Evolutionary conservation across 2,888 invertebrate genomes (phyloP).

Genomic region (Anagyrus pseudococci): DNA sequence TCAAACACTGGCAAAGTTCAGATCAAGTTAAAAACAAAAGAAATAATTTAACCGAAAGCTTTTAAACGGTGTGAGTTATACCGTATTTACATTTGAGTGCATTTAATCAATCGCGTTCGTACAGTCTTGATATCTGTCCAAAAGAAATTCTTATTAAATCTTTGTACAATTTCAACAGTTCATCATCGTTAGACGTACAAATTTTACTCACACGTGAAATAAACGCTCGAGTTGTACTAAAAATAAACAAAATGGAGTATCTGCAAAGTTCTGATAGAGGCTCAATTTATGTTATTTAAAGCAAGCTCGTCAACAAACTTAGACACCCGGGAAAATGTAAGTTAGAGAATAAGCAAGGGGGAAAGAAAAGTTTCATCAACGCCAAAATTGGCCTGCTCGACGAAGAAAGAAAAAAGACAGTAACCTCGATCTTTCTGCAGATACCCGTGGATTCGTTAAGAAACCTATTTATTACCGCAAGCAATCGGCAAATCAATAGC

Average conservation of each 20-base stretch:
- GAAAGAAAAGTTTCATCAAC: neutral
- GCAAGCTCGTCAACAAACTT: too few species aligned
- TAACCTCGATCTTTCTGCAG: too few species aligned
- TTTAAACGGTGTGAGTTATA: conserved; percentile 36
- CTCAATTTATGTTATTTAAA: too few species aligned
- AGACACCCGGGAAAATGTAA: too few species aligned
- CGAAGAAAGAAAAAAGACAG: too few species aligned
- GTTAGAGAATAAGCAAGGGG: neutral
- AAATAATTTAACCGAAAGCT: conserved; percentile 59
- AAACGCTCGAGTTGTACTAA: neutral
- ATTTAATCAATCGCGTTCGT: conserved; percentile 18
- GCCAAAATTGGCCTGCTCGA: too few species aligned
- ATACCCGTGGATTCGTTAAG: too few species aligned
- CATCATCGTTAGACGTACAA: too few species aligned
- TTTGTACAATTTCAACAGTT: neutral
- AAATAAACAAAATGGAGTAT: neutral
- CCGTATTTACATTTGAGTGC: conserved; percentile 17
- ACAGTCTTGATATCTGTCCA: conserved; percentile 18
- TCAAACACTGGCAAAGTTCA: conserved; percentile 77
- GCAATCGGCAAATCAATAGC: too few species aligned
- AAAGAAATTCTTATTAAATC: conserved; percentile 19
- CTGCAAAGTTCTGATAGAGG: too few species aligned
- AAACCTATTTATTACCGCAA: too few species aligned
- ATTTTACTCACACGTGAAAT: neutral
- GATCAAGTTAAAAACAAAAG: conserved; percentile 62